Base-by-base conservation (phyloP, 2,797 vertebrate species). In the Uromys caudimaculatus region DNA sequence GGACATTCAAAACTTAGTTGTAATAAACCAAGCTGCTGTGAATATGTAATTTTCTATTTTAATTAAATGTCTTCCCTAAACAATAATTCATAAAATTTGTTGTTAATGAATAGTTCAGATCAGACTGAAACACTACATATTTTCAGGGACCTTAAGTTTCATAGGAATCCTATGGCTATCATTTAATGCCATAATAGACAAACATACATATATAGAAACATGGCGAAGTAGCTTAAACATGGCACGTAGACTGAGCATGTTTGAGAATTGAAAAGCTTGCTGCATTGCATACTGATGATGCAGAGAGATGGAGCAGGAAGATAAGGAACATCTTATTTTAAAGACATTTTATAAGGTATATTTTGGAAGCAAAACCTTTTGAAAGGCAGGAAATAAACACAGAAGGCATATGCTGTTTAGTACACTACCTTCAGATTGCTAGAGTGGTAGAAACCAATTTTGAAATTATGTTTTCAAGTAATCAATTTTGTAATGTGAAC, bases 61-160 rank as follows among this genome's bases (percentile, higher is more conserved):
- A 83, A 90, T 69, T 17, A 92, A 88, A 81, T 87, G n/a, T 38
- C n/a, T 50, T 89, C n/a, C 56, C 52, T 79, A 69, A 89, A 76
- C 56, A 62, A 3, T 83, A 44, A 60, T 91, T 71, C 27, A 17
- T 27, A 54, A 12, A 29, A 79, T 44, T 91, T 85, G 23, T 12
- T 44, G 62, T 44, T 91, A 77, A 19, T 71, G 56, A 95, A 23
- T 82, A 58, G 44, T 67, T 44, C 17, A 38, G 14, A 44, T 84
- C 24, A 35, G 19, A 92, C 75, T 77, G 90, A 93, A 75, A 5
- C 29, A 58, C 54, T 81, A 50, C 24, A 9, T 9, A 38, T 60
- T 89, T 75, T 75, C 47, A 71, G 14, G 3, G 76, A 58, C 12
- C 10, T 56, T 14, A 52, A 1, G 44, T 84, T 47, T 82, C 56